Evolutionary conservation across 2,113 vertebrate genomes (phyloP), one percentile per base, ranked within the genome.

Genomic region (Phaethornis superciliosus): DNA sequence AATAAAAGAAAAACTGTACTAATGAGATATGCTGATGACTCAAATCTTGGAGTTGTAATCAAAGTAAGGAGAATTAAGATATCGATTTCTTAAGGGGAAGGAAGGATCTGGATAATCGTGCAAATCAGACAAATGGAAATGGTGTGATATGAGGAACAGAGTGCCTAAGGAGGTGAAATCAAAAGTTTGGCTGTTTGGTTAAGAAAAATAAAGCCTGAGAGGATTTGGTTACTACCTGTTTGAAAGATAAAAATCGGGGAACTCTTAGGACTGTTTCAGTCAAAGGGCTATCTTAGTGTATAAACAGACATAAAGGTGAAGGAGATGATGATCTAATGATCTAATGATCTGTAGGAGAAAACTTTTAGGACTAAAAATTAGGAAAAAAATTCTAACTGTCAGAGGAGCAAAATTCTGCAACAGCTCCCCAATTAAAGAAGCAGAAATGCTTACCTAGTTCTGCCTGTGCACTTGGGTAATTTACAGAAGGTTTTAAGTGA

Each of bases 21-120:
- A 70, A 88, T 86, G 77, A 88, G 90, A 70, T 92, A 44, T 20
- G 21, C 68, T 83, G 59, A 56, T 93, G 82, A 91, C 55, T 90
- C 59, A 95, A 88, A 85, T 17, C 21, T 71, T 88, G 69, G 52
- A 67, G 28, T 24, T 84, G 14, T 47, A 88, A 77, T 81, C 68
- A 81, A 83, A 90, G 55, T 85, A 94, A 59, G 40, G 15, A 74
- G 32, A 24, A 81, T 78, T 93, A 90, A 85, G 20, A 47, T 77
- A 63, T 23, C 51, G 20, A 26, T 80, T 89, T 85, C 46, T 35
- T 78, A 78, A 90, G n/a, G 46, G 42, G 26, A 70, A 78, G 52
- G 9, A 71, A 93, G 51, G 27, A 81, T 8, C 28, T 81, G 44
- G 60, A 74, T 71, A 75, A 37, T 75, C 30, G 75, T 75, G 33